These are phyloP conservation scores for Coturnix japonica DNA, from an alignment of 2,113 vertebrate species.

Conservation along the genomic window DNA sequence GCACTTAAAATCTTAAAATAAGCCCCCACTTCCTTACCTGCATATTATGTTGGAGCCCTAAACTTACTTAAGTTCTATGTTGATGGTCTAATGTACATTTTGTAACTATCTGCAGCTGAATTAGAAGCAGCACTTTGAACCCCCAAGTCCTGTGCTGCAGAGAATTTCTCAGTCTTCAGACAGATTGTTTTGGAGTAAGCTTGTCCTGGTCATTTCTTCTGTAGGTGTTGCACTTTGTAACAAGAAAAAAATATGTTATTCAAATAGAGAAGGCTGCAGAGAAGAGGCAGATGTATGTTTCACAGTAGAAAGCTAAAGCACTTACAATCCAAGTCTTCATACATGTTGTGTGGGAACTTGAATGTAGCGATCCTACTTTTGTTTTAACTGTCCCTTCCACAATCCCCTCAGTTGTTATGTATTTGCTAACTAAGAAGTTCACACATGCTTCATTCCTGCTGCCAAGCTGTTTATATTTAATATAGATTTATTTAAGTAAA, in stretches of 20 bases:
- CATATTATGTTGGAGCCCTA: not conserved
- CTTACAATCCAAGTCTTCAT: not conserved
- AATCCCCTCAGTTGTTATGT: not conserved
- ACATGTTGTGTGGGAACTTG: not conserved
- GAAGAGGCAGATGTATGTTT: not conserved
- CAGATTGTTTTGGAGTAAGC: not conserved
- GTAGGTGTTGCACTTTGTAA: not conserved
- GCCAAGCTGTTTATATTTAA: not conserved
- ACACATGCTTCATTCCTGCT: not conserved
- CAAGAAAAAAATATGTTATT: not conserved
- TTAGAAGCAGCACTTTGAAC: not conserved
- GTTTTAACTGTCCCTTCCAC: not conserved
- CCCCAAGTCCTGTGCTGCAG: not conserved
- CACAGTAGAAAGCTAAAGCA: not conserved
- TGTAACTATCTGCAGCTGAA: not conserved
- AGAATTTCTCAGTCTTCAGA: not conserved
- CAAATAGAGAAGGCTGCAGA: not conserved
- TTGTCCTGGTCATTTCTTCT: not conserved
- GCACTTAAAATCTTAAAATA: not conserved
- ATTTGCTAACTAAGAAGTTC: not conserved
- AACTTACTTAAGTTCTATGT: not conserved
- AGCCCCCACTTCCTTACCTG: not conserved
- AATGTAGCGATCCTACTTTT: not conserved
- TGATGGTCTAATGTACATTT: accelerated
- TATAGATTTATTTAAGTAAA: not conserved